Conservation (phyloP, 2,888 invertebrate species). For the Melikaiella ostensackeni region DNA sequence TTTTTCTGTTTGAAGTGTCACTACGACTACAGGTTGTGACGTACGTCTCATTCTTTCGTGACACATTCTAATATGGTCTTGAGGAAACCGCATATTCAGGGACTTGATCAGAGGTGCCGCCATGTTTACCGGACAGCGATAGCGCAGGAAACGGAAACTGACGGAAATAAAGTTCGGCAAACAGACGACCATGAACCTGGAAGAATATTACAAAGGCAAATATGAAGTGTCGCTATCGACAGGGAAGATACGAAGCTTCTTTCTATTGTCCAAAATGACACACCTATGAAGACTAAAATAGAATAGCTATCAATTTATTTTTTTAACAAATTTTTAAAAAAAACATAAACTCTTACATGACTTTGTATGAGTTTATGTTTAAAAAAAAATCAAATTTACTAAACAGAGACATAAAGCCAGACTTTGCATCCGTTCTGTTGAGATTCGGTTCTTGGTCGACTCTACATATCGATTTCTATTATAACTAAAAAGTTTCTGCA, state of each 20-base stretch:
- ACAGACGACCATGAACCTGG: constrained; percentile 64
- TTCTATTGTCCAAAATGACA: constrained; percentile 17
- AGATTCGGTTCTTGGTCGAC: too few relatives aligned
- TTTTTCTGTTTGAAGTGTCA: constrained; percentile 44
- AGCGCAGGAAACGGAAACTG: constrained; percentile 76
- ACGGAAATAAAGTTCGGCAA: constrained; percentile 75
- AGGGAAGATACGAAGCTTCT: constrained; percentile 26
- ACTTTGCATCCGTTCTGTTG: too few relatives aligned
- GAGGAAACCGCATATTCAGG: constrained; percentile 62
- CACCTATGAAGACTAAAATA: constrained; percentile 10
- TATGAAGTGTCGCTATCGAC: constrained; percentile 58
- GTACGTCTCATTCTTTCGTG: constrained; percentile 50
- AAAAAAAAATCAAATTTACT: too few relatives aligned
- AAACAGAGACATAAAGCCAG: too few relatives aligned
- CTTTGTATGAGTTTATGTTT: too few relatives aligned
- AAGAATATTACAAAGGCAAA: constrained; percentile 72
- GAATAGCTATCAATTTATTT: neutral
- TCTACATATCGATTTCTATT: too few relatives aligned
- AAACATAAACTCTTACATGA: too few relatives aligned
- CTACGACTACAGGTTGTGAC: constrained; percentile 44
- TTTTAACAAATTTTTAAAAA: too few relatives aligned
- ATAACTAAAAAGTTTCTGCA: neutral
- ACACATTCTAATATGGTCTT: constrained; percentile 48
- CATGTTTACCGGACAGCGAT: constrained; percentile 69
- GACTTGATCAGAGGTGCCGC: constrained; percentile 71